Evolutionary conservation across 1,140 invertebrate genomes (phyloP), one percentile per base, ranked within the genome.

Genomic region (Drosophila suzukii): DNA sequence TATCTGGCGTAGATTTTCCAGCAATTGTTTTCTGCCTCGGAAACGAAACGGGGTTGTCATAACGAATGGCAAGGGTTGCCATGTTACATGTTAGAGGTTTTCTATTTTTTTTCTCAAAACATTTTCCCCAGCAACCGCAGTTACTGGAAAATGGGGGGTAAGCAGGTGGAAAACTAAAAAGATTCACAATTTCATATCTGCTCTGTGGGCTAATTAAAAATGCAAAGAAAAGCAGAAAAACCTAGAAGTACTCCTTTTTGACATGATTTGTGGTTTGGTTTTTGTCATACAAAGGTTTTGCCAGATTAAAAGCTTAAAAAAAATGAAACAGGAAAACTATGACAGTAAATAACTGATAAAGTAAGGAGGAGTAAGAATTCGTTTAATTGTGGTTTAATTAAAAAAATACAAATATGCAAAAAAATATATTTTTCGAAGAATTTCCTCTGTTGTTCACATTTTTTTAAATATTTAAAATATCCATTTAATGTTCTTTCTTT

Each of bases 131-230:
- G 51, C 51, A 54, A 54, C 51, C 34, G 13, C 32, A 20, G 32
- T 6, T 34, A 36, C 36, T 36, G 12, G 11, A 3, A 34, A 30
- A 49, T 4, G 6, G 2, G 41, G 41, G 41, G 8, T 3, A 20
- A 15, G 4, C 3, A 10, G 20, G 12, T n/a, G 27, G 10, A 49
- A 30, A 30, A 30, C 47, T 49, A 30, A 17, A 15, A 4, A 30
- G n/a, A 30, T 50, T 27, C 2, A 15, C n/a, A 7, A 3, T 4
- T 50, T 49, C 6, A 27, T 47, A 13, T 47, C 12, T 47, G 13
- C 7, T 46, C n/a, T 17, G 41, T 46, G 20, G 6, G 27, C 17
- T 67, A 51, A 67, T 66, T 66, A 67, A 53, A 32, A 50, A 32
- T 32, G 27, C n/a, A n/a, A 10, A 15, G n/a, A n/a, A 34, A 32